These are phyloP conservation scores for Bovichtus diacanthus DNA, from an alignment of 2,797 vertebrate genomes.

Conservation along the genomic window DNA sequence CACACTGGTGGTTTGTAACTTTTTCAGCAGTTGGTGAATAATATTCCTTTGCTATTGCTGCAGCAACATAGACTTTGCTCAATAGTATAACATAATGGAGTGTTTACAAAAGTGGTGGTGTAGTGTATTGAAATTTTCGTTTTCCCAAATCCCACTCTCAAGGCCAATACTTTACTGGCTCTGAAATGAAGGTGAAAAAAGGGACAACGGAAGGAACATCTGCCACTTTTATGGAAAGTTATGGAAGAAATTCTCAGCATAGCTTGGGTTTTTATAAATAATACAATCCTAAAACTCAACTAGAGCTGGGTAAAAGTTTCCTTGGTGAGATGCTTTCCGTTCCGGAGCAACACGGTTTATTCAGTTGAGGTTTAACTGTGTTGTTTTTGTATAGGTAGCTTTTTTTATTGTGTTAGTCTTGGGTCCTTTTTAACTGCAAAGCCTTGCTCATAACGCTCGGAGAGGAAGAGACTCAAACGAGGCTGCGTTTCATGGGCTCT, in stretches of 20 bases:
- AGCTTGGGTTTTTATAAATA: background rate
- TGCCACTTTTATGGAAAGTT: conserved; percentile 10
- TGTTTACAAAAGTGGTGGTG: conserved; percentile 19
- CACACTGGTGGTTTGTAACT: conserved; percentile 30
- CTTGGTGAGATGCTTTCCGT: background rate
- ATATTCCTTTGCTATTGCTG: conserved; percentile 56
- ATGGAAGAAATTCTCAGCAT: background rate
- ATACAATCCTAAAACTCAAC: background rate
- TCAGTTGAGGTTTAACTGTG: conserved; percentile 23
- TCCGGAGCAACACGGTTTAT: background rate
- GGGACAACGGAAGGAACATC: conserved; percentile 2
- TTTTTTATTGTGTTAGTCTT: conserved; percentile 32
- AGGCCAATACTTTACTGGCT: conserved; percentile 2
- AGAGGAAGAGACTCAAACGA: conserved; percentile 4
- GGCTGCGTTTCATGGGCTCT: conserved; percentile 21
- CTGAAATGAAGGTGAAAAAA: conserved; percentile 3
- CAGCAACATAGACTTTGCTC: conserved; percentile 20
- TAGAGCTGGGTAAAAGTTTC: background rate
- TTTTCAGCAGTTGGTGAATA: conserved; percentile 46
- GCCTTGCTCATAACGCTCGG: conserved; percentile 1
- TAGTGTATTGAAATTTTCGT: background rate
- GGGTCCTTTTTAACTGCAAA: conserved; percentile 16
- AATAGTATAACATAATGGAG: conserved; percentile 33
- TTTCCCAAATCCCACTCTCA: background rate
- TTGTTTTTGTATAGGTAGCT: conserved; percentile 14